Evolutionary conservation across 2,888 invertebrate species (phyloP).

Genomic region (Zygothrica quintamaculata): DNA sequence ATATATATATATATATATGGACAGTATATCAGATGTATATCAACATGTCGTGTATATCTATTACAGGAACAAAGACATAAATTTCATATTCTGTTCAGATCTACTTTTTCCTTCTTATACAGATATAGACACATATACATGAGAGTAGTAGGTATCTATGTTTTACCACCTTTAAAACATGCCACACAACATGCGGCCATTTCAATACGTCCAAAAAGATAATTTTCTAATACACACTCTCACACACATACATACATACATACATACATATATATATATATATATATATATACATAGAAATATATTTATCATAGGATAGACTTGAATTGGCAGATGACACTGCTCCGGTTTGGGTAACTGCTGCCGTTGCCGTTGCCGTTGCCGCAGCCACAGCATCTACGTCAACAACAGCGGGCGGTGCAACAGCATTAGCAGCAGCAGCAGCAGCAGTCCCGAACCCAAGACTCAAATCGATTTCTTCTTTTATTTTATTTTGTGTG

Average conservation of each 20-base stretch:
- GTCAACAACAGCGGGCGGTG: constrained; percentile 40
- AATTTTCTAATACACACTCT: constrained; percentile 53
- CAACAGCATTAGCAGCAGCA: constrained; percentile 37
- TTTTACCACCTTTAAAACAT: constrained; percentile 61
- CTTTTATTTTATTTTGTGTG: constrained; percentile 71
- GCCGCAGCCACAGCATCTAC: too few species aligned
- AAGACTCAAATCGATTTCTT: constrained; percentile 72
- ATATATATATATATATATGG: too few species aligned
- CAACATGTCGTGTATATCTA: too few species aligned
- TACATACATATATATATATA: constrained; percentile 16
- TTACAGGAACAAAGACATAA: not conserved
- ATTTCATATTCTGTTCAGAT: constrained; percentile 6
- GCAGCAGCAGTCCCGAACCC: constrained; percentile 32
- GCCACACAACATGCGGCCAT: constrained; percentile 62
- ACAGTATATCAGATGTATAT: too few species aligned
- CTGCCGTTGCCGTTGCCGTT: constrained; percentile 29
- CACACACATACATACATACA: constrained; percentile 26
- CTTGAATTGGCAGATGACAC: constrained; percentile 64
- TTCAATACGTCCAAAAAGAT: constrained; percentile 46
- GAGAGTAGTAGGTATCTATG: constrained; percentile 30
- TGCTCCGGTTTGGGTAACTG: constrained; percentile 68
- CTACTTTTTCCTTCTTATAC: constrained; percentile 13
- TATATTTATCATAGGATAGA: constrained; percentile 32
- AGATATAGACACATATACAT: constrained; percentile 33
- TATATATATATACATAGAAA: constrained; percentile 11